Conservation (phyloP, 2,797 vertebrate genomes). For the Pogonophryne albipinna region DNA sequence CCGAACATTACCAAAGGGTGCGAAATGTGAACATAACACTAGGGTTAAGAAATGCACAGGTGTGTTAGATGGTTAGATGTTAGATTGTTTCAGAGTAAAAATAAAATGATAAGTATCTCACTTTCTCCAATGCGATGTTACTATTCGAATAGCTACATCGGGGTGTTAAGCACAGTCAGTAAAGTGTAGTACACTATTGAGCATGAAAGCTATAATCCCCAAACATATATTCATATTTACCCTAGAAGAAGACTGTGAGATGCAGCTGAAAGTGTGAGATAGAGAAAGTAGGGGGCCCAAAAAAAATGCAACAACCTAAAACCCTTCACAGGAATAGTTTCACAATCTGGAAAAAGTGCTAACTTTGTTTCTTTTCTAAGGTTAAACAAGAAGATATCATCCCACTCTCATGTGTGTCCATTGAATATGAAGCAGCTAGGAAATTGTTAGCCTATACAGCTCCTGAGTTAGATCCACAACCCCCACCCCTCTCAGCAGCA, state of each 20-base stretch:
- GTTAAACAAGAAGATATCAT: background rate
- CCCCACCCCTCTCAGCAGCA: no score
- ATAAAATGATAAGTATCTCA: background rate
- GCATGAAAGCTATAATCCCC: background rate
- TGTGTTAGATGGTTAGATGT: constrained; percentile 1
- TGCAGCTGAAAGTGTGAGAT: background rate
- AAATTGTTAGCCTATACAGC: no score
- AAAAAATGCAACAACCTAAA: no score
- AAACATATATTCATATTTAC: background rate
- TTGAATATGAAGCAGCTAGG: no score
- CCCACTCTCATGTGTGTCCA: background rate
- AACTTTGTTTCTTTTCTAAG: background rate
- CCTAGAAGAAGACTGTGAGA: background rate
- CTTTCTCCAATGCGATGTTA: background rate
- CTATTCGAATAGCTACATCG: background rate
- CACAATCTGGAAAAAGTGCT: background rate
- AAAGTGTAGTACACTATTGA: background rate
- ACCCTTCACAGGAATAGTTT: background rate
- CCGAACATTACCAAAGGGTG: no score
- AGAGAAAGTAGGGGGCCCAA: background rate
- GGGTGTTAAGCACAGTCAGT: background rate
- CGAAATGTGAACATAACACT: no score
- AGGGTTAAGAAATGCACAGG: background rate
- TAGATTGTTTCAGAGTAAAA: background rate
- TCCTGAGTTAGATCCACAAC: no score